phyloP scores from a whole-genome alignment of 2,113 vertebrate species.

The Camelus dromedarius region DNA sequence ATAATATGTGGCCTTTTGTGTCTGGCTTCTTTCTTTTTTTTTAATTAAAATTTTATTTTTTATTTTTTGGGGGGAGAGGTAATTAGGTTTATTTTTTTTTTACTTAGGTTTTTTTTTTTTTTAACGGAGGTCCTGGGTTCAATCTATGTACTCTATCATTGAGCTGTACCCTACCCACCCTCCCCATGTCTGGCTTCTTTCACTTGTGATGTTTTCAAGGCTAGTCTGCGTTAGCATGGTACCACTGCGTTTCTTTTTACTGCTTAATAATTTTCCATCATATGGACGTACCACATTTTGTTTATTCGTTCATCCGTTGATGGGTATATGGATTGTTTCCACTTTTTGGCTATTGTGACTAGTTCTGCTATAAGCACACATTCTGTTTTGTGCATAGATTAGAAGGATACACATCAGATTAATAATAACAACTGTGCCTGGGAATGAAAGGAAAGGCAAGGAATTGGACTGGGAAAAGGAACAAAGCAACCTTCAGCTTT shows the following conservation, averaged over 20 bases:
- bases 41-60: no score
- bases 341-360: neutral
- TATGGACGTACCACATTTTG: neutral
- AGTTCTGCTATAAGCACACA: neutral
- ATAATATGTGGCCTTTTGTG: neutral
- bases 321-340: neutral
- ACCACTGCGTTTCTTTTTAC: neutral
- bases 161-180: no score
- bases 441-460: neutral
- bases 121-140: no score
- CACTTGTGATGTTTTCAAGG: neutral
- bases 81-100: no score
- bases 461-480: neutral
- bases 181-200: neutral
- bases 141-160: no score
- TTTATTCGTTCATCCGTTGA: neutral
- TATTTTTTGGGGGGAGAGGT: no score
- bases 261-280: neutral
- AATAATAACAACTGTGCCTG: conserved; percentile 26
- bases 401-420: neutral
- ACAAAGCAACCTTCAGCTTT: conserved; percentile 17
- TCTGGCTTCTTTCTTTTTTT: neutral
- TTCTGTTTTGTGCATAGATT: neutral
- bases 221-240: neutral
- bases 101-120: no score